These are phyloP conservation scores for Leucophenga maculata DNA, from an alignment of 2,888 invertebrate species.

Conservation along the genomic window DNA sequence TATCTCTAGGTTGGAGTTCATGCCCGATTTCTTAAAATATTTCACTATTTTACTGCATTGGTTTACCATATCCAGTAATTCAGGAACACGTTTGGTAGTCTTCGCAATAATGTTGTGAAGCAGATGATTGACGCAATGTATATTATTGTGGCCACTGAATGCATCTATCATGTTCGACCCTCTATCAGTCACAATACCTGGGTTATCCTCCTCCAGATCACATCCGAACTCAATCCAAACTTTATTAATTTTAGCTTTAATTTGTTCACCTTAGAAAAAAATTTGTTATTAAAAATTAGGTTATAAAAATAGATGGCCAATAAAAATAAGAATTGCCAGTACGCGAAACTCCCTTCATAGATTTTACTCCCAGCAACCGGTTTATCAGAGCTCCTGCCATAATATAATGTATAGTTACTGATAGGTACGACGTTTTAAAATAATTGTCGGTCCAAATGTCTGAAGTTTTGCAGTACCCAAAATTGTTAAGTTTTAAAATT, in stretches of 20 bases:
- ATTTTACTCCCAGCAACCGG: background rate
- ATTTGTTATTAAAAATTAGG: too few relatives aligned
- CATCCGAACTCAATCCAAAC: constrained; percentile 30
- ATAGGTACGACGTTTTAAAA: too few relatives aligned
- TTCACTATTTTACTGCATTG: constrained; percentile 34
- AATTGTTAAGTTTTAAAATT: background rate
- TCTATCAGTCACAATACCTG: constrained; percentile 27
- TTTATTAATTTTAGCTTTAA: constrained; percentile 4
- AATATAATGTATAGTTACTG: constrained; percentile 22
- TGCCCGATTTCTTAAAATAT: constrained; percentile 33
- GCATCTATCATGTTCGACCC: constrained; percentile 16
- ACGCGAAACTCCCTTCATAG: constrained; percentile 26
- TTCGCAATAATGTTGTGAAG: constrained; percentile 29
- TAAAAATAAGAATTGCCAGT: constrained; percentile 26
- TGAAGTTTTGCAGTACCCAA: too few relatives aligned
- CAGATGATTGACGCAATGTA: constrained; percentile 26
- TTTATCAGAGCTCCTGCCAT: constrained; percentile 5
- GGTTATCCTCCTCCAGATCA: constrained; percentile 27
- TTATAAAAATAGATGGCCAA: background rate
- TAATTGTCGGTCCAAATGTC: too few relatives aligned
- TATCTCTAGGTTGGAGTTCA: constrained; percentile 22
- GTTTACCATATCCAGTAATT: constrained; percentile 21
- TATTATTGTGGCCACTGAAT: background rate
- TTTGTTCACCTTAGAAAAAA: too few relatives aligned
- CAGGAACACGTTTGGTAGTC: constrained; percentile 13